Conservation (phyloP, 1,140 invertebrate species). For the Orchestia grillus region DNA sequence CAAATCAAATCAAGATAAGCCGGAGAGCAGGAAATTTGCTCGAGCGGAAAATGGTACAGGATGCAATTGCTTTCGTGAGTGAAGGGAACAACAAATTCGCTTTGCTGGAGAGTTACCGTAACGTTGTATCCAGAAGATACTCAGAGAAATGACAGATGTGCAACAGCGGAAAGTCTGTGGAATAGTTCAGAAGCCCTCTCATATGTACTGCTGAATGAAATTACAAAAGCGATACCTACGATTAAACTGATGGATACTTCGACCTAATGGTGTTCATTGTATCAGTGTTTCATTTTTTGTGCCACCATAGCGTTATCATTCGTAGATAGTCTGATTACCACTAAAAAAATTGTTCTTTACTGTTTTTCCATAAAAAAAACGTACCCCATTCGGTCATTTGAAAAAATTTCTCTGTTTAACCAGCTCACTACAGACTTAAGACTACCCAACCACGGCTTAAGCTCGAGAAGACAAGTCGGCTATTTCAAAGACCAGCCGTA, state of each 20-base stretch:
- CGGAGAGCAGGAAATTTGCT: not conserved
- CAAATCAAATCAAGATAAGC: conserved; percentile 34
- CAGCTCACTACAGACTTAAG: too few relatives aligned
- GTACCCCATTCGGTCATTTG: too few relatives aligned
- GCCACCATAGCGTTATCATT: too few relatives aligned
- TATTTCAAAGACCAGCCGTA: too few relatives aligned
- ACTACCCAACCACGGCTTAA: too few relatives aligned
- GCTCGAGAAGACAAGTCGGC: too few relatives aligned
- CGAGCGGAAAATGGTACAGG: not conserved
- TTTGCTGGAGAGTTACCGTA: not conserved
- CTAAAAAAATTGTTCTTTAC: too few relatives aligned
- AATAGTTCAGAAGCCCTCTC: not conserved
- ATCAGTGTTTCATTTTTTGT: too few relatives aligned
- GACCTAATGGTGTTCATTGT: too few relatives aligned
- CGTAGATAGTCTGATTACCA: too few relatives aligned
- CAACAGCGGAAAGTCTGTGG: not conserved
- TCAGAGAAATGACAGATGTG: not conserved
- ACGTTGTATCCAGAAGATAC: not conserved
- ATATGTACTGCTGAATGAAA: not conserved
- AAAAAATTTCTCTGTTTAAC: too few relatives aligned
- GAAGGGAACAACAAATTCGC: not conserved
- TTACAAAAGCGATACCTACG: not conserved
- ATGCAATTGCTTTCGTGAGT: not conserved
- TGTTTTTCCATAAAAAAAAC: too few relatives aligned
- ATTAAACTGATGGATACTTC: not conserved